Evolutionary conservation across 2,888 invertebrate species (phyloP).

Genomic region (Aleiodes leptofemur): DNA sequence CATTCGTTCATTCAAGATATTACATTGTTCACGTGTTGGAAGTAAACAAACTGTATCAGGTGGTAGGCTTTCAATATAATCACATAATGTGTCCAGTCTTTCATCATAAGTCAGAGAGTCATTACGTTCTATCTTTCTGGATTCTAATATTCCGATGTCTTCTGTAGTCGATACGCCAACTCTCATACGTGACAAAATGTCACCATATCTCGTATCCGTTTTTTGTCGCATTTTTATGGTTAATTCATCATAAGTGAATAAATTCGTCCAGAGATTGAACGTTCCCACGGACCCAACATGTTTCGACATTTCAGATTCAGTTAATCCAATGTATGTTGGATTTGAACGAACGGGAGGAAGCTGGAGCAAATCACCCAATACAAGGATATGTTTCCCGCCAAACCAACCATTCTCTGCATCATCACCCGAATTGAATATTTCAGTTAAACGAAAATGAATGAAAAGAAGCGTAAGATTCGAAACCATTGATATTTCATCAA

Average conservation of each 20-base stretch:
- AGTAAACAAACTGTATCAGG: slow-evolving; percentile 10
- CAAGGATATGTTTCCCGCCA: slow-evolving; percentile 18
- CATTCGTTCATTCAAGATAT: slow-evolving; percentile 30
- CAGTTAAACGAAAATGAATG: slow-evolving; percentile 59
- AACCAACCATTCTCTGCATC: slow-evolving; percentile 50
- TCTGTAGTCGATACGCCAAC: slow-evolving; percentile 9
- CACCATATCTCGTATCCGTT: slow-evolving; percentile 9
- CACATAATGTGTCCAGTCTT: slow-evolving; percentile 35
- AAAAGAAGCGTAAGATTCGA: slow-evolving; percentile 53
- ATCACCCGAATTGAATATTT: slow-evolving; percentile 64
- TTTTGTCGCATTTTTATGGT: slow-evolving; percentile 39
- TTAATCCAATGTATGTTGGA: slow-evolving; percentile 21
- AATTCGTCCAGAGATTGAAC: slow-evolving; percentile 10
- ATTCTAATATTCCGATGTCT: slow-evolving; percentile 13
- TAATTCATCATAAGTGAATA: slow-evolving; percentile 37
- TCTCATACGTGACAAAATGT: slow-evolving; percentile 21
- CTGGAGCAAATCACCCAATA: slow-evolving; percentile 40
- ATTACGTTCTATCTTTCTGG: slow-evolving; percentile 18
- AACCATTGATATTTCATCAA: slow-evolving; percentile 61
- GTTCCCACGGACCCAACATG: slow-evolving; percentile 44
- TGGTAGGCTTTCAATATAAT: slow-evolving; percentile 12
- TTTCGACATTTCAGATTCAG: not conserved
- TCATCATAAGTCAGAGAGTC: not conserved
- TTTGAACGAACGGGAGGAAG: slow-evolving; percentile 23
- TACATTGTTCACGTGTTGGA: not conserved